Evolutionary conservation across 1,140 invertebrate genomes (phyloP).

Genomic region (Aphaenogaster floridana): DNA sequence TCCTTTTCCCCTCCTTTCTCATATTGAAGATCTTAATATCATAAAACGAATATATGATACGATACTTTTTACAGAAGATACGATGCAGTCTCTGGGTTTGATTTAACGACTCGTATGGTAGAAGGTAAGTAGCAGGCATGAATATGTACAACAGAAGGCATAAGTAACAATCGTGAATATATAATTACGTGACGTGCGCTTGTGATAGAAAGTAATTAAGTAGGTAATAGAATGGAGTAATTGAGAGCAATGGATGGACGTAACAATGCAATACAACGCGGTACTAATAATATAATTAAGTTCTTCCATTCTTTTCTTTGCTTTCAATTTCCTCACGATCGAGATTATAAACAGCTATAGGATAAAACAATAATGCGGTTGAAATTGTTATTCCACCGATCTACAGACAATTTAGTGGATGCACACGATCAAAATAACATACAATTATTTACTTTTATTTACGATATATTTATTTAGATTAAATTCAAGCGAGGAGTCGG

Average conservation of each 20-base stretch:
- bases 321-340: neutral
- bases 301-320: neutral
- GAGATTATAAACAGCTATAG: neutral
- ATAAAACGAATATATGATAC: neutral
- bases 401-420: neutral
- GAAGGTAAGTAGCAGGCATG: neutral
- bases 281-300: constrained; percentile 6
- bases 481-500: neutral
- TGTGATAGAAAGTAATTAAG: constrained; percentile 14
- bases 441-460: neutral
- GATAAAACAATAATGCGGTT: neutral
- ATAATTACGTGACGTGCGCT: neutral
- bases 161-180: constrained; percentile 1
- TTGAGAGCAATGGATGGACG: constrained; percentile 13
- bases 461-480: neutral
- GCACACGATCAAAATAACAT: neutral
- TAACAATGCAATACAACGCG: neutral
- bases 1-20: neutral
- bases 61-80: neutral
- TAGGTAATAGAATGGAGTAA: constrained; percentile 26
- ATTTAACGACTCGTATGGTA: neutral
- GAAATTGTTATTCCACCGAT: neutral
- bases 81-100: neutral
- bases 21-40: neutral
- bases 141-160: neutral